phyloP scores from a whole-genome alignment of 2,113 vertebrate genomes.

The Myanophis thanlyinensis region DNA sequence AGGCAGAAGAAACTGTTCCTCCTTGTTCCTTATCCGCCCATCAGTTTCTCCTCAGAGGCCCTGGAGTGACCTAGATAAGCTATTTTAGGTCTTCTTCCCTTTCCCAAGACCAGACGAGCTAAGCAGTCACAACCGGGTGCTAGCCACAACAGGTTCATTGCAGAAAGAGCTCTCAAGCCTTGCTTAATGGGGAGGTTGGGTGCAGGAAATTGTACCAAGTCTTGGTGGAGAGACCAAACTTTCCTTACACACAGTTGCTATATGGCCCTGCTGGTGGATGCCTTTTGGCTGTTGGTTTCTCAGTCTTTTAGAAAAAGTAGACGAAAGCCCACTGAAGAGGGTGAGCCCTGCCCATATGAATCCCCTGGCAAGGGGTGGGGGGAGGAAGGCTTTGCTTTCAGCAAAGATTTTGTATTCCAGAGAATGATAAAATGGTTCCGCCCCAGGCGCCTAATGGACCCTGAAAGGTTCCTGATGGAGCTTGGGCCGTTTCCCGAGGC shows the following conservation, averaged over 20 bases:
- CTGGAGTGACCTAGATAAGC: background rate
- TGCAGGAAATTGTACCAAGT: background rate
- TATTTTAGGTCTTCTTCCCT: background rate
- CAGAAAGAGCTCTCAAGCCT: background rate
- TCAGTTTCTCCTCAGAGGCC: background rate
- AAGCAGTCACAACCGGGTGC: background rate
- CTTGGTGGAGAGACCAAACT: background rate
- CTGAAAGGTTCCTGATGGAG: too few relatives aligned
- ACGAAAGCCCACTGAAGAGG: background rate
- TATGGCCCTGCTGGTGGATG: background rate
- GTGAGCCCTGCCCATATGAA: background rate
- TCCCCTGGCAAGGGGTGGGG: background rate
- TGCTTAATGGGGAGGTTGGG: background rate
- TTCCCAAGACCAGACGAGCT: background rate
- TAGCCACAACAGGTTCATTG: background rate
- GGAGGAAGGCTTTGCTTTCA: background rate
- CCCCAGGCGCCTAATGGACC: too few relatives aligned
- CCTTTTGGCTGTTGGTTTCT: background rate
- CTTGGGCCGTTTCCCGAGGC: too few relatives aligned
- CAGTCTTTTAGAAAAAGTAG: background rate
- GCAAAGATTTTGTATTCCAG: background rate
- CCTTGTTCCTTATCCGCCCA: slow-evolving; percentile 51
- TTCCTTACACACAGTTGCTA: background rate
- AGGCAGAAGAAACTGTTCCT: slow-evolving; percentile 65
- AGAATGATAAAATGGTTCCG: too few relatives aligned